Percentiles rank a stretch among this genome's conserved stretches.
Conservation (phyloP, 2,888 invertebrate genomes). For the Caenorhabditis sp. region DNA sequence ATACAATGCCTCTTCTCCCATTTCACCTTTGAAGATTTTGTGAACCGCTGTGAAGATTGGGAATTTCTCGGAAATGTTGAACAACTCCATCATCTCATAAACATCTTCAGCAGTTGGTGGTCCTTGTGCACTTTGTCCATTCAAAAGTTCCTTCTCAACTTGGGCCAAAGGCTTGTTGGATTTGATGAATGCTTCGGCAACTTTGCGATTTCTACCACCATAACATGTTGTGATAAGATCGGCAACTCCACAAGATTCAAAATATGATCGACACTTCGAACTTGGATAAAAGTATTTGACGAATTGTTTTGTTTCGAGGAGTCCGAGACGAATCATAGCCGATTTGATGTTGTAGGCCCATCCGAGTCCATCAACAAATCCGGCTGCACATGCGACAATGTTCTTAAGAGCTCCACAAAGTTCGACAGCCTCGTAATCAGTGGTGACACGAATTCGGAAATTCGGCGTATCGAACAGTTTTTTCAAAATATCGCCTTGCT, state of each 20-base stretch:
- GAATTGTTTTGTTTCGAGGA: conserved; percentile 88
- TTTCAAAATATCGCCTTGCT: conserved; percentile 80
- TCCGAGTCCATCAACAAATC: conserved; percentile 93
- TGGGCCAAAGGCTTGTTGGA: conserved; percentile 87
- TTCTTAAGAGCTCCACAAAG: conserved; percentile 99
- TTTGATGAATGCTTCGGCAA: conserved; percentile 92
- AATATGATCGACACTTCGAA: conserved; percentile 89
- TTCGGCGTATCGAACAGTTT: conserved; percentile 91
- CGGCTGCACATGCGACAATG: conserved; percentile 96
- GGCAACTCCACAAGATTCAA: conserved; percentile 97
- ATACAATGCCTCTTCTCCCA: conserved; percentile 44
- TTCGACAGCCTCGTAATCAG: conserved; percentile 95
- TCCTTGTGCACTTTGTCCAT: conserved; percentile 97
- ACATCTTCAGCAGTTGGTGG: conserved; percentile 85
- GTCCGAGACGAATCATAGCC: conserved; percentile 92
- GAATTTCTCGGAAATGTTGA: conserved; percentile 76
- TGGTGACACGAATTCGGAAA: conserved; percentile 93
- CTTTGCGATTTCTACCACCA: conserved; percentile 92
- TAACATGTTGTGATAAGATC: conserved; percentile 98
- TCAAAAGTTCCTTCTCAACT: conserved; percentile 91
- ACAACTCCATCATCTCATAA: conserved; percentile 28
- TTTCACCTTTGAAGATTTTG: conserved; percentile 83
- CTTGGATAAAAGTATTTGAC: conserved; percentile 89
- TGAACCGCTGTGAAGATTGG: conserved; percentile 95
- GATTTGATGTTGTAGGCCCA: conserved; percentile 98